Evolutionary conservation across 2,113 vertebrate genomes (phyloP), one percentile per base, ranked within the genome.

Genomic region (Strix aluco): DNA sequence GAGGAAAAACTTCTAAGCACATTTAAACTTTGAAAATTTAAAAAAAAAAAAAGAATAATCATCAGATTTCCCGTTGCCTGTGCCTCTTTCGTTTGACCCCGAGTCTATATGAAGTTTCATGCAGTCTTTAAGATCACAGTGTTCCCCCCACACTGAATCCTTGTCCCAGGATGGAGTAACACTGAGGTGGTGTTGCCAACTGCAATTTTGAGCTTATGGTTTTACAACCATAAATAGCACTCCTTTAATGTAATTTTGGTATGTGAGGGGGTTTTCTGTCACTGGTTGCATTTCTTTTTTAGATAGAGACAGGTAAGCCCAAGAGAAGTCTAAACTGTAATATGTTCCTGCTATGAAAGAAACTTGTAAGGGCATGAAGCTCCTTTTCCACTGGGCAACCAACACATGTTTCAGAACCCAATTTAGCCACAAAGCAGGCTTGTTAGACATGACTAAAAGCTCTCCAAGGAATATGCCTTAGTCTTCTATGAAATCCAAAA

Each of bases 311-410:
- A 96, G 89, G 94, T 91, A 91, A 91, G 38, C 65, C 75, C 92
- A 85, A 63, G 13, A 92, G 75, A 83, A 85, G 62, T 42, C 65
- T 38, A 26, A 95, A 80, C 63, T 93, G 27, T 34, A 96, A 92
- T 47, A 62, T 30, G 20, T 22, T 88, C 15, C 77, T 90, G 73
- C 92, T 95, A 75, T 22, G 86, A 85, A 95, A 92, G 55, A 91
- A 92, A 92, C 30, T 58, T 34, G 0, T 42, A 82, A 83, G 84
- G 83, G 93, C 67, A 96, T 88, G 95, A 96, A 94, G 71, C 81
- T 88, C 42, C 89, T 94, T 96, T 95, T 97, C 96, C 96, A 96
- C 89, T 94, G 94, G 84, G 74, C 89, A 95, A 92, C 63, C 81
- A 90, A 77, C 20, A 20, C 32, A 74, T 10, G 1, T 83, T 95